Evolutionary conservation across 1,140 invertebrate species (phyloP).

Genomic region (Daktulosphaira vitifoliae): DNA sequence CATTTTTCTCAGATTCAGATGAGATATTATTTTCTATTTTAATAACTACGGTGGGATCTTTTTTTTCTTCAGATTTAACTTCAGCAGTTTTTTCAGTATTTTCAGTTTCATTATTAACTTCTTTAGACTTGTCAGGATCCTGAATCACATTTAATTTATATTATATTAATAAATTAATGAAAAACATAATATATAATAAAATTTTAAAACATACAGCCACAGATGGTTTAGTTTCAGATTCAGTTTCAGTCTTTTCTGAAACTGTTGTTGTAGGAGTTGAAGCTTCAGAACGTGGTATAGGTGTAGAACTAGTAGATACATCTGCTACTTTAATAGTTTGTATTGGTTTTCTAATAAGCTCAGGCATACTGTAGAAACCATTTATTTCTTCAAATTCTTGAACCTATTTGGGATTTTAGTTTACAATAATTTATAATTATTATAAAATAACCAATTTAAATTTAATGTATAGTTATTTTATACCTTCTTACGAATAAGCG

Average conservation of each 20-base stretch:
- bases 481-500: constrained; percentile 96
- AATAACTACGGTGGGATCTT: background rate
- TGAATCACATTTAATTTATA: background rate
- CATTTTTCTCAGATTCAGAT: background rate
- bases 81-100: constrained; percentile 17
- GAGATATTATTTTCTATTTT: constrained; percentile 29
- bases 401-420: constrained; percentile 46
- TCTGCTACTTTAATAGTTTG: constrained; percentile 39
- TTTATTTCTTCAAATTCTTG: constrained; percentile 98
- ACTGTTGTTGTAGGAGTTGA: constrained; percentile 47
- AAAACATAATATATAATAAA: background rate
- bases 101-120: too few species aligned
- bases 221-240: constrained; percentile 13
- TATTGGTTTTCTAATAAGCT: constrained; percentile 70
- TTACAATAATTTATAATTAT: background rate
- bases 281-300: constrained; percentile 53
- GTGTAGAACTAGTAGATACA: constrained; percentile 56
- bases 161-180: background rate
- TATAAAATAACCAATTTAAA: background rate
- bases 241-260: constrained; percentile 24
- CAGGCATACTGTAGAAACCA: constrained; percentile 95
- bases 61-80: constrained; percentile 30
- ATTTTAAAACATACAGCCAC: background rate
- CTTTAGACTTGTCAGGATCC: background rate
- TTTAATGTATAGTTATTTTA: background rate